phyloP scores from a whole-genome alignment of 1,140 invertebrate species.

The Eubasilissa regina region DNA sequence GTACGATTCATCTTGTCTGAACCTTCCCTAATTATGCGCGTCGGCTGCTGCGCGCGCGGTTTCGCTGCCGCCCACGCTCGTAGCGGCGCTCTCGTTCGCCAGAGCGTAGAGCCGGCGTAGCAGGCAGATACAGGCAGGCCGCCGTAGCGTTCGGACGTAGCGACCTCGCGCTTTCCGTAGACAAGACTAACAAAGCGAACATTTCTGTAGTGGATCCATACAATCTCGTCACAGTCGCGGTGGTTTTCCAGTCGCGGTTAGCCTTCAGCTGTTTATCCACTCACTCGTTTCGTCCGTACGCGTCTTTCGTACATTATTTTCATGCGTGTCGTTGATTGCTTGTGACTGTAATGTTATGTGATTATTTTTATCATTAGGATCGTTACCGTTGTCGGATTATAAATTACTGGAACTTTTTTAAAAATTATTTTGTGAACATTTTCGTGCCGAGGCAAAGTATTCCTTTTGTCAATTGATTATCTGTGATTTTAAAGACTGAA shows the following conservation, averaged over 20 bases:
- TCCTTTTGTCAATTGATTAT: background rate
- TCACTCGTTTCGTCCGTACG: background rate
- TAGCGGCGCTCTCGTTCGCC: background rate
- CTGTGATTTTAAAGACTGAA: background rate
- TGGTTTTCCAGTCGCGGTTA: background rate
- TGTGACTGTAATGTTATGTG: background rate
- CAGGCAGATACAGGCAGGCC: constrained; percentile 26
- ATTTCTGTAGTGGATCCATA: constrained; percentile 21
- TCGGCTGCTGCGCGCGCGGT: background rate
- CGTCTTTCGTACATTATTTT: background rate
- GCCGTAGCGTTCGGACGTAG: constrained; percentile 28
- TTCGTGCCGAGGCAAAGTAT: background rate
- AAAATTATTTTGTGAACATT: background rate
- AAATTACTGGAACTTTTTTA: background rate
- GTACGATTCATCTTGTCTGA: constrained; percentile 20
- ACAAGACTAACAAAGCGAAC: constrained; percentile 14
- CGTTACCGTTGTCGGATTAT: background rate
- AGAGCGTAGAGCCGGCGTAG: constrained; percentile 29
- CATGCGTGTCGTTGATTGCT: background rate
- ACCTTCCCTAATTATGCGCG: constrained; percentile 32
- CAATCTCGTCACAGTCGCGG: background rate
- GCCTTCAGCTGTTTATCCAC: background rate
- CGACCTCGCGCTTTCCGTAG: background rate
- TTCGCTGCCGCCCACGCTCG: constrained; percentile 24
- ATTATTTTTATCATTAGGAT: background rate